Evolutionary conservation across 2,888 invertebrate species (phyloP).

Genomic region (Platypus cylindrus): DNA sequence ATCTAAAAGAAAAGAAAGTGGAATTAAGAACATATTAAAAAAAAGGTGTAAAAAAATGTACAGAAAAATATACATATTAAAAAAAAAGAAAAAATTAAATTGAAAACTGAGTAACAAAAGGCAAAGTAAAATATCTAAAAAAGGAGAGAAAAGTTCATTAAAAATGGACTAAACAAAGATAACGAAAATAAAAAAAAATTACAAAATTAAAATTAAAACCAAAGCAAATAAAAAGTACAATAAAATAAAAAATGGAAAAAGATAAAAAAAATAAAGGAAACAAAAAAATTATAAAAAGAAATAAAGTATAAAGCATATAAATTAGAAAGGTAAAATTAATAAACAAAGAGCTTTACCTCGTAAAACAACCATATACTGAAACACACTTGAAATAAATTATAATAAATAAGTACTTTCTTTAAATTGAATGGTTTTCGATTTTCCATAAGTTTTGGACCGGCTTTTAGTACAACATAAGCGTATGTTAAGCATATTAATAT

Average conservation of each 20-base stretch:
- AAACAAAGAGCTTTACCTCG: too few relatives aligned
- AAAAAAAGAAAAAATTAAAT: too few relatives aligned
- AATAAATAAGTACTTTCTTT: slow-evolving; percentile 63
- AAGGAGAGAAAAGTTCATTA: too few relatives aligned
- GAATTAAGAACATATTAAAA: too few relatives aligned
- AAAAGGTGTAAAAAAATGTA: too few relatives aligned
- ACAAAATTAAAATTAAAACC: background rate
- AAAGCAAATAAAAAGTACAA: slow-evolving; percentile 1
- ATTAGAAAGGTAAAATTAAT: too few relatives aligned
- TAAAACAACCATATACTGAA: slow-evolving; percentile 87
- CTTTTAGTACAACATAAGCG: slow-evolving; percentile 66
- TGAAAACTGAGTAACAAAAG: too few relatives aligned
- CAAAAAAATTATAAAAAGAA: background rate
- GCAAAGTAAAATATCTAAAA: too few relatives aligned
- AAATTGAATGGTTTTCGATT: slow-evolving; percentile 80
- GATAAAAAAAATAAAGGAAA: too few relatives aligned
- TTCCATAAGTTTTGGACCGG: slow-evolving; percentile 81
- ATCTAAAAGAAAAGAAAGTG: too few relatives aligned
- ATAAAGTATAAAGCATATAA: background rate
- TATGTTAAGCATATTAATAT: slow-evolving; percentile 70
- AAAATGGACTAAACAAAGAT: too few relatives aligned
- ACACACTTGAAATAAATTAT: slow-evolving; percentile 81
- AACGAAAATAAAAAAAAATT: background rate
- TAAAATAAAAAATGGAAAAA: slow-evolving; percentile 1
- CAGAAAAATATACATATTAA: too few relatives aligned